Percentiles rank a stretch among this genome's conserved stretches.
Evolutionary conservation across 2,113 vertebrate species (phyloP).

Genomic region (Cottus gobio): DNA sequence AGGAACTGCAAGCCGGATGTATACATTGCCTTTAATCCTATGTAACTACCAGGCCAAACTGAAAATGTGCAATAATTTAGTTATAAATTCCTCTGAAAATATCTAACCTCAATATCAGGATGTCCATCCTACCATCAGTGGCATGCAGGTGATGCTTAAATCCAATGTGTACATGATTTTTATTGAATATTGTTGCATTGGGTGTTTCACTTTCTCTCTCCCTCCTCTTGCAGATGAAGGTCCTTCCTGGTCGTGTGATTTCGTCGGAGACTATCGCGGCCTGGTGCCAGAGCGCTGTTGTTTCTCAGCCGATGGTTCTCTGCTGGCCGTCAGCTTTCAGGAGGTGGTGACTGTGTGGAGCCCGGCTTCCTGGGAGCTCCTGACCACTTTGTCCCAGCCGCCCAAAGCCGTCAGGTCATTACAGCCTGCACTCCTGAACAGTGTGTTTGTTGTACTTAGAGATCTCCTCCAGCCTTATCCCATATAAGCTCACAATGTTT

Average conservation of each 20-base stretch:
- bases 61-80: neutral
- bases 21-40: neutral
- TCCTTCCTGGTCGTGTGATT: slow-evolving; percentile 94
- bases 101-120: neutral
- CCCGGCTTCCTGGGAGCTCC: slow-evolving; percentile 91
- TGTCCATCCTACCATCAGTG: neutral
- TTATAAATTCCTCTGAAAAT: neutral
- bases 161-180: neutral
- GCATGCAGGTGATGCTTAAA: neutral
- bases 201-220: slow-evolving; percentile 5
- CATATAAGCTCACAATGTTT: neutral
- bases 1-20: neutral
- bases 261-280: slow-evolving; percentile 92
- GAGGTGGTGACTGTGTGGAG: slow-evolving; percentile 94
- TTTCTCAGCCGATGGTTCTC: slow-evolving; percentile 94
- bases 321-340: slow-evolving; percentile 92
- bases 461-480: neutral
- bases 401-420: slow-evolving; percentile 90
- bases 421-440: neutral
- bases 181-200: neutral
- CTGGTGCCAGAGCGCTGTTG: slow-evolving; percentile 89
- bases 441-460: neutral
- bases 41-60: neutral
- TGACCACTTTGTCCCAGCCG: slow-evolving; percentile 92
- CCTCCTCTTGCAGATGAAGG: slow-evolving; percentile 75